phyloP scores from a whole-genome alignment of 2,888 invertebrate species.

The Celastrina argiolus region DNA sequence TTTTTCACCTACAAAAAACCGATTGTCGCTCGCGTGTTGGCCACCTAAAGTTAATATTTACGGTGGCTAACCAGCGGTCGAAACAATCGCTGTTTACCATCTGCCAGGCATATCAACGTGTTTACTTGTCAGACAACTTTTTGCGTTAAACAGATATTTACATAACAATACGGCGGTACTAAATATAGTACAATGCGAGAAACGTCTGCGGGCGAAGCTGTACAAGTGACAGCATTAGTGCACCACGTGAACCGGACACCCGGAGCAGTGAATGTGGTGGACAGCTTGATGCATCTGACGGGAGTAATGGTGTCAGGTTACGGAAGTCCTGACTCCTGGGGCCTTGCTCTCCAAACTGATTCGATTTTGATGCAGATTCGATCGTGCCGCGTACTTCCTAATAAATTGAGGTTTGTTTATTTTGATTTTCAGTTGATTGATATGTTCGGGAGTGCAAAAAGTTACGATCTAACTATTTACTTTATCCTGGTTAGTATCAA shows the following conservation, averaged over 20 bases:
- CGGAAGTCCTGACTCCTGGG: slow-evolving; percentile 1
- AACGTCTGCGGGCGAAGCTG: background rate
- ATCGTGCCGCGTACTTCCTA: too few species aligned
- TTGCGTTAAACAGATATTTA: background rate
- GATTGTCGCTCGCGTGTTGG: too few species aligned
- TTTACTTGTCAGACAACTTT: background rate
- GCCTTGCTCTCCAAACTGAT: too few species aligned
- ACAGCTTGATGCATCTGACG: background rate
- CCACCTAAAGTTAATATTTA: too few species aligned
- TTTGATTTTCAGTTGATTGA: too few species aligned
- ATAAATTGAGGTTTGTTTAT: too few species aligned
- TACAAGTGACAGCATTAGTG: background rate
- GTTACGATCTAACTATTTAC: too few species aligned
- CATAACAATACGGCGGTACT: background rate
- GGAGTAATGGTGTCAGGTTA: background rate
- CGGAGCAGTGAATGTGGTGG: background rate
- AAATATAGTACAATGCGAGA: slow-evolving; percentile 4
- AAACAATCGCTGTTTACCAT: background rate
- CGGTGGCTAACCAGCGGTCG: too few species aligned
- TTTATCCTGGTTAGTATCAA: too few species aligned
- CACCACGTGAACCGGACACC: background rate
- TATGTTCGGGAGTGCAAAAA: too few species aligned
- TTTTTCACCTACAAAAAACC: too few species aligned
- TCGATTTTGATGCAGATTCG: too few species aligned
- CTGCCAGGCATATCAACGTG: background rate